A percentile compares a stretch with the other conserved stretches of the same genome.
Conservation (phyloP, 2,797 vertebrate genomes). For the Kryptolebias ocellatus region DNA sequence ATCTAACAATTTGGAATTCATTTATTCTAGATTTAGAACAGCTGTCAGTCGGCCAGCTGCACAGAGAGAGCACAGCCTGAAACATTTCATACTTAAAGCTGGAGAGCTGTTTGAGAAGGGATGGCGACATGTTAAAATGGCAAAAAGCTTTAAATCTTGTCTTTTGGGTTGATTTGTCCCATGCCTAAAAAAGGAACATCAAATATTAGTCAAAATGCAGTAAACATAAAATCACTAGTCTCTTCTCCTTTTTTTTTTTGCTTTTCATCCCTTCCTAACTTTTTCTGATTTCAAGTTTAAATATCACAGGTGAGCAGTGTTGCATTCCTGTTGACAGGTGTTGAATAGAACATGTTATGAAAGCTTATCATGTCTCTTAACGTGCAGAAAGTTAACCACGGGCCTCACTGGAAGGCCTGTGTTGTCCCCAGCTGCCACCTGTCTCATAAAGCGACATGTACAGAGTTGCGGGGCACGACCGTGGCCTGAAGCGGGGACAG, state of each 20-base stretch:
- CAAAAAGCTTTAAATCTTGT: too few relatives aligned
- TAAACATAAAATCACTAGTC: too few relatives aligned
- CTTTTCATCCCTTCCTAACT: too few relatives aligned
- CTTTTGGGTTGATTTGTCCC: too few relatives aligned
- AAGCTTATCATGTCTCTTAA: conserved; percentile 44
- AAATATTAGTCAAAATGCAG: too few relatives aligned
- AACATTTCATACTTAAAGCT: background rate
- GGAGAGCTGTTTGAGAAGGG: background rate
- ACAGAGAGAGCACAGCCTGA: background rate
- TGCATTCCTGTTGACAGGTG: conserved; percentile 44
- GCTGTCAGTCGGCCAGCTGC: too few relatives aligned
- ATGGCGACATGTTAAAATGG: background rate
- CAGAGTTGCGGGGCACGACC: conserved; percentile 42
- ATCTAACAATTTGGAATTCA: background rate
- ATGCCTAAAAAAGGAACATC: too few relatives aligned
- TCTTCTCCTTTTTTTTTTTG: too few relatives aligned
- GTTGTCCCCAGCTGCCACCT: conserved; percentile 65
- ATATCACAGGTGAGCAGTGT: conserved; percentile 36
- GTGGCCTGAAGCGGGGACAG: conserved; percentile 39
- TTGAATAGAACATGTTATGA: conserved; percentile 42
- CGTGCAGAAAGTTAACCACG: conserved; percentile 41
- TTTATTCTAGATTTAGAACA: background rate
- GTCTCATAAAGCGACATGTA: conserved; percentile 38
- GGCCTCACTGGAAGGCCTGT: conserved; percentile 52
- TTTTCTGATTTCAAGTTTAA: too few relatives aligned